phyloP scores from a whole-genome alignment of 2,113 vertebrate genomes.

The Mesoclemmys tuberculata region DNA sequence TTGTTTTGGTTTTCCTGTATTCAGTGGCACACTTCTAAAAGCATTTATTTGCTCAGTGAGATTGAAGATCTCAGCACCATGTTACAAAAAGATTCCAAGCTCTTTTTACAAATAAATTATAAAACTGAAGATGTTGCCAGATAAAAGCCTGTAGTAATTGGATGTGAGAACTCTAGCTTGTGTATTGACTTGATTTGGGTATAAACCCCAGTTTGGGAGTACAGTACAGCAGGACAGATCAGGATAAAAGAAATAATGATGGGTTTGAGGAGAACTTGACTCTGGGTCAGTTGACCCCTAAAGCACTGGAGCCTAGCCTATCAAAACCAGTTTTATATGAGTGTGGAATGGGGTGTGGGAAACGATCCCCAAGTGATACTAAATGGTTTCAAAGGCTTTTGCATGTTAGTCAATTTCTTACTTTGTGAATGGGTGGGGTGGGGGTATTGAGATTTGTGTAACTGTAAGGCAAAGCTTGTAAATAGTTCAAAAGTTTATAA shows the following conservation, averaged over 20 bases:
- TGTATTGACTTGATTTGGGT: conserved; percentile 14
- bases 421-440: background rate
- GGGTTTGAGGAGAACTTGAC: background rate
- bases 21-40: conserved; percentile 7
- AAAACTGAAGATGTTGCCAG: background rate
- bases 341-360: background rate
- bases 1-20: conserved; percentile 32
- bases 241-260: background rate
- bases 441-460: background rate
- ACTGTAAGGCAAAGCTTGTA: conserved; percentile 68
- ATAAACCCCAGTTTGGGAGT: background rate
- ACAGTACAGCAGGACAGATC: background rate
- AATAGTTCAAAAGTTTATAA: conserved; percentile 73
- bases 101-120: background rate
- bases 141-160: conserved; percentile 11
- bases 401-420: conserved; percentile 40
- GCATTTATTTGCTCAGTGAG: background rate
- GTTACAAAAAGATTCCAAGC: conserved; percentile 2
- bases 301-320: background rate
- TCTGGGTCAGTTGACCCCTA: background rate
- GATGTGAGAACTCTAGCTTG: background rate
- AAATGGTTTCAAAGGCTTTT: conserved; percentile 23
- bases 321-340: background rate
- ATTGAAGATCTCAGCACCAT: background rate
- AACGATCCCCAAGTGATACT: conserved; percentile 5